Percentiles rank a stretch among this genome's conserved stretches.
These are phyloP conservation scores for Brienomyrus longianalis DNA, from an alignment of 2,113 vertebrate genomes.

Conservation along the genomic window DNA sequence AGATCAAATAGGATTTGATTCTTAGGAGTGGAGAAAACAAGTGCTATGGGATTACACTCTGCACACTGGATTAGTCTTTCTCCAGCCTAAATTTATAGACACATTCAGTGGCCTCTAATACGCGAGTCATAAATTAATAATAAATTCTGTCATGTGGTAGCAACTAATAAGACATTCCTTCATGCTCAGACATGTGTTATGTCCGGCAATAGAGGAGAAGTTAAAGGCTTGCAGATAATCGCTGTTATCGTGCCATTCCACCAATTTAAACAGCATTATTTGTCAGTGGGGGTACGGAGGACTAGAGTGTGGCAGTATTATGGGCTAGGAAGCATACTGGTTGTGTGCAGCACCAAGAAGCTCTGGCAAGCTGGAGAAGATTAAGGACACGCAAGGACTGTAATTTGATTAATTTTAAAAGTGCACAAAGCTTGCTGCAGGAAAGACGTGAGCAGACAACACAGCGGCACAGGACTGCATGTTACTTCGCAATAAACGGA, in stretches of 20 bases:
- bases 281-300: not conserved
- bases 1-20: slow-evolving; percentile 11
- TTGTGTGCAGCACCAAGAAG: not conserved
- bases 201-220: not conserved
- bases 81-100: not conserved
- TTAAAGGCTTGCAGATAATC: not conserved
- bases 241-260: not conserved
- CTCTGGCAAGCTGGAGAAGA: not conserved
- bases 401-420: slow-evolving; percentile 4
- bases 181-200: not conserved
- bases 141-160: not conserved
- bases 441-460: not conserved
- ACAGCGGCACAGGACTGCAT: not conserved
- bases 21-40: not conserved
- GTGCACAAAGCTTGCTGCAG: not conserved
- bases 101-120: not conserved
- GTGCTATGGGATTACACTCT: not conserved
- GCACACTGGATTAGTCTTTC: not conserved
- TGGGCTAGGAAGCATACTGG: not conserved
- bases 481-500: not conserved
- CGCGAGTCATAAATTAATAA: not conserved
- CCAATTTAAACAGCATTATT: not conserved
- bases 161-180: not conserved
- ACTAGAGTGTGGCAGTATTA: not conserved
- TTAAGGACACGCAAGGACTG: not conserved